Percentiles rank a stretch among this genome's conserved stretches.
These are phyloP conservation scores for Thelaira solivaga DNA, from an alignment of 2,888 invertebrate species.

Conservation along the genomic window DNA sequence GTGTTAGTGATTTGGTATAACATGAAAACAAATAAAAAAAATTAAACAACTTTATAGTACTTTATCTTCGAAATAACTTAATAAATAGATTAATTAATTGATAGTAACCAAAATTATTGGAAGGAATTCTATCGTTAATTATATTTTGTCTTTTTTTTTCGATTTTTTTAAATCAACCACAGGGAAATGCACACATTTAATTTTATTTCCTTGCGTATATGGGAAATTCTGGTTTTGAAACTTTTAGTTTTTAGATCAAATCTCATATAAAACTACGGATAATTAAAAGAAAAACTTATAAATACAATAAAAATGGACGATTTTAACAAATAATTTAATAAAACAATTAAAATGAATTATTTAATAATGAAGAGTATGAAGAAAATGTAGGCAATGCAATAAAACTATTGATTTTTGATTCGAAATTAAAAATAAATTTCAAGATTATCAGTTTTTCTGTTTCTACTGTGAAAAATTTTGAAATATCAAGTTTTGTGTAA, in stretches of 20 bases:
- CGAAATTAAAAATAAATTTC: too few species aligned
- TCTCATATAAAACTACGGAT: slow-evolving; percentile 59
- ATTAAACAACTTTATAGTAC: not conserved
- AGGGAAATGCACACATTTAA: slow-evolving; percentile 61
- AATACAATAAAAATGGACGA: slow-evolving; percentile 61
- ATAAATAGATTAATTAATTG: slow-evolving; percentile 12
- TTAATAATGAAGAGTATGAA: slow-evolving; percentile 21
- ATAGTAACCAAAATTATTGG: slow-evolving; percentile 48
- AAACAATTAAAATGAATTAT: slow-evolving; percentile 44
- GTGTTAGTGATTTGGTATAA: slow-evolving; percentile 24
- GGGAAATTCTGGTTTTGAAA: slow-evolving; percentile 59
- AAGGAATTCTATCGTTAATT: slow-evolving; percentile 38
- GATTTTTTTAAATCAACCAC: slow-evolving; percentile 50
- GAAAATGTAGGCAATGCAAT: not conserved
- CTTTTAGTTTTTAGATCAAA: slow-evolving; percentile 52
- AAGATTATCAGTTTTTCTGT: too few species aligned
- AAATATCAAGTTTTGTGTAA: too few species aligned
- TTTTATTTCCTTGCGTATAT: slow-evolving; percentile 64
- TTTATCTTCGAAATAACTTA: slow-evolving; percentile 37
- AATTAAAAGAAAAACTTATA: slow-evolving; percentile 33
- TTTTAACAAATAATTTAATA: slow-evolving; percentile 63
- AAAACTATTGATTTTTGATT: too few species aligned
- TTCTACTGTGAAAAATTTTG: too few species aligned
- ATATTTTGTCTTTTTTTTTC: slow-evolving; percentile 9
- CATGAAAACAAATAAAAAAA: slow-evolving; percentile 3